Evolutionary conservation across 2,113 vertebrate species (phyloP), one percentile per base, ranked within the genome.

Genomic region (Callionymus lyra): DNA sequence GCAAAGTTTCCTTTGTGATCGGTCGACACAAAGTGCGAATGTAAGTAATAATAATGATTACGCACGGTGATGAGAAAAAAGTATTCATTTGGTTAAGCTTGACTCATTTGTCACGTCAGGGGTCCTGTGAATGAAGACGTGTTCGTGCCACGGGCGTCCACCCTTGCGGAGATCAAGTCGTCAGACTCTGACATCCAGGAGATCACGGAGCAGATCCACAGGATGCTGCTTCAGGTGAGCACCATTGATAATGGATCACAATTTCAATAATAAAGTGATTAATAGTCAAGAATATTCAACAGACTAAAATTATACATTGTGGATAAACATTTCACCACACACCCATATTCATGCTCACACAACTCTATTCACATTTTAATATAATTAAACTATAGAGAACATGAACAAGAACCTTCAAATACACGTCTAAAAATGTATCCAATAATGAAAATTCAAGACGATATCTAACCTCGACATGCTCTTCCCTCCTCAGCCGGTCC

Each of bases 81-180:
- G 4, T 2, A 35, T 5, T 13, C 9, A 12, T 45, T 17, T 13
- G 6, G 14, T 44, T 11, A 41, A 37, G 15, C 54, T 40, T 31
- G 21, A 15, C 27, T 47, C 27, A 6, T 39, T 62, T 10, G 50
- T 8, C 21, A 34, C 9, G 9, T 10, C 82, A 98, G 94, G 75
- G 90, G 90, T 36, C 94, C 94, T 1, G 86, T 97, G 59, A 98
- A 96, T 42, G 94, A 97, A 79, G 94, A 98, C 0, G 86, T 96
- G 32, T 98, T 98, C 53, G 71, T 83, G 1, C 80, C 84, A 32
- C 87, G 78, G 0, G 41, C 47, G 0, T 58, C 73, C 1, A 33
- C 67, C 0, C 34, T 65, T 2, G 42, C 57, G 1, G 88, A 91
- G 62, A 84, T 86, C 16, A 89, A 90, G 77, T 64, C 79, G 12